Percentiles rank a stretch among this genome's conserved stretches.
Conservation (phyloP, 2,797 vertebrate species). For the Champsocephalus gunnari region DNA sequence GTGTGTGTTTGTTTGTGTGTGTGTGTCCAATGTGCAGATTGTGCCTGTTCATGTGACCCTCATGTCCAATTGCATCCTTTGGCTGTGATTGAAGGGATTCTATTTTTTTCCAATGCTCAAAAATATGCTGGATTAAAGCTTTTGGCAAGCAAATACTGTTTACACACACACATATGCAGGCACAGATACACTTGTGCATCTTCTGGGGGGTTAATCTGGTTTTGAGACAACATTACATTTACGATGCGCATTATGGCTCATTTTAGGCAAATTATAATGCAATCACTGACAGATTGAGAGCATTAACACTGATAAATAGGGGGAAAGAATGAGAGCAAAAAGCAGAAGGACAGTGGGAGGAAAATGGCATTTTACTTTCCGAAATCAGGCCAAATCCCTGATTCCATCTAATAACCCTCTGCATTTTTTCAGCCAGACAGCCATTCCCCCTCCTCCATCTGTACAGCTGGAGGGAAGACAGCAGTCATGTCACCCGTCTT, state of each 20-base stretch:
- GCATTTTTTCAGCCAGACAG: constrained; percentile 21
- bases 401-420: constrained; percentile 55
- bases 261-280: constrained; percentile 80
- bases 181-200: constrained; percentile 50
- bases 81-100: constrained; percentile 60
- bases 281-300: constrained; percentile 79
- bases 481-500: constrained; percentile 14
- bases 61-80: constrained; percentile 39
- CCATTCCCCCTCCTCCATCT: constrained; percentile 24
- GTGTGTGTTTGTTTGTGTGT: background rate
- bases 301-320: constrained; percentile 65
- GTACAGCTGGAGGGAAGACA: constrained; percentile 31
- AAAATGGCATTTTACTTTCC: constrained; percentile 65
- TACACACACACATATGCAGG: constrained; percentile 39
- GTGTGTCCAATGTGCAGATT: constrained; percentile 9
- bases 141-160: constrained; percentile 60
- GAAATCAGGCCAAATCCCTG: constrained; percentile 63
- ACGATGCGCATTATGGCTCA: constrained; percentile 72
- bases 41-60: constrained; percentile 29
- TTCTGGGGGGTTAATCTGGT: constrained; percentile 76
- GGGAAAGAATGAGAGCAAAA: constrained; percentile 46
- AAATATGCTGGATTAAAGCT: constrained; percentile 68
- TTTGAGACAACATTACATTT: constrained; percentile 80
- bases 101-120: constrained; percentile 37
- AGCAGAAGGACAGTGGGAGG: constrained; percentile 54